Base-by-base conservation (phyloP, 1,140 invertebrate genomes). In the Vollenhovia emeryi region DNA sequence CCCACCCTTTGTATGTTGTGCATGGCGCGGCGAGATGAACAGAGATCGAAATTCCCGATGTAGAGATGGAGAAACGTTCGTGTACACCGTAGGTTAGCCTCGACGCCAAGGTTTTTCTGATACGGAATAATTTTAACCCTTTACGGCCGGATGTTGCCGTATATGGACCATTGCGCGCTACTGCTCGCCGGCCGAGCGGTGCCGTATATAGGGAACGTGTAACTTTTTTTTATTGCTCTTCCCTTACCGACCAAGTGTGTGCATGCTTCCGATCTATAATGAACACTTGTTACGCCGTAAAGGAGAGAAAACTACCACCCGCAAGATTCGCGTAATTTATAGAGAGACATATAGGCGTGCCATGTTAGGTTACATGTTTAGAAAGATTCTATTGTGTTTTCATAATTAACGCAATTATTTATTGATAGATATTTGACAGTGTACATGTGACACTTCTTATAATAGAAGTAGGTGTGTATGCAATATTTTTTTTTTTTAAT, bases 51-150 rank as follows among this genome's bases (percentile, higher is more conserved):
- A 82, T 82, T 43, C 24, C 8, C 36, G 36, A 71, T 43, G 18
- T 21, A n/a, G 43, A 62, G 24, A 50, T 8, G 36, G 24, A 55
- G 50, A 60, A 43, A 60, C 55, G 55, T 60, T 30, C 24, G 36
- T 24, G 62, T 45, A 45, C 48, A n/a, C n/a, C 59, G 27, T 30
- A 30, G 59, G 11, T n/a, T 55, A 43, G 50, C 11, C 50, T 27
- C 30, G 43, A 79, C 30, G 60, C n/a, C 55, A 40, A 52, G 33
- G 36, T 73, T 82, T 82, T 82, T 82, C 78, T 73, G 78, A 82
- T 82, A 82, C 36, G n/a, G 66, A 82, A 82, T 82, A 57, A 82
- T 82, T 82, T 82, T 71, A 71, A 71, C 50, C 24, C 78, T 71
- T 82, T 57, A 73, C 66, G 78, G 50, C 78, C 66, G 78, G 66